Conservation (phyloP, 2,113 vertebrate genomes). For the Acanthisitta chloris region DNA sequence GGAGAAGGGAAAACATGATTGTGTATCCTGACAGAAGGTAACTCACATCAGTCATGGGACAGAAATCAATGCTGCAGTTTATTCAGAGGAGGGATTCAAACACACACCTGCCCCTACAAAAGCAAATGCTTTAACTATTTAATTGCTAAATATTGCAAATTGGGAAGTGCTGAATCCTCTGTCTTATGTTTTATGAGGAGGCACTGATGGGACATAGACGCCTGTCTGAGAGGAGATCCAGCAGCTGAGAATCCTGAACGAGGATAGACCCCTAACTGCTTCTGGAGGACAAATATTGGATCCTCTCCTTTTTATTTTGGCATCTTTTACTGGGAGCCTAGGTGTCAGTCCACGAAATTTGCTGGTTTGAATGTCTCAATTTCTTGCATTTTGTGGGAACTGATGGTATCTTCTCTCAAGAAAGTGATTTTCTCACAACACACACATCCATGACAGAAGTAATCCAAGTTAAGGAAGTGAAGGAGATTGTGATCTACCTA, state of each 20-base stretch:
- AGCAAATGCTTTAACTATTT: background rate
- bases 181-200: background rate
- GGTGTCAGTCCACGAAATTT: background rate
- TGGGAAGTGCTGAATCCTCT: background rate
- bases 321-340: background rate
- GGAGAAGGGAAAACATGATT: background rate
- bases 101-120: background rate
- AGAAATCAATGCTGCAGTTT: background rate
- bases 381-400: background rate
- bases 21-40: background rate
- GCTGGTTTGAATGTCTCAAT: background rate
- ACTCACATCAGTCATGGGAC: background rate
- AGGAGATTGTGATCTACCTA: background rate
- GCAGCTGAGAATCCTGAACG: background rate
- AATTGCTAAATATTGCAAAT: background rate
- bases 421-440: background rate
- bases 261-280: background rate
- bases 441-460: background rate
- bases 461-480: background rate
- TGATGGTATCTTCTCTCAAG: background rate
- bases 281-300: background rate
- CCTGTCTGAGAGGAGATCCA: background rate
- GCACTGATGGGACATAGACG: background rate
- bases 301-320: background rate
- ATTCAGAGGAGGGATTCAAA: background rate